Evolutionary conservation across 1,140 invertebrate species (phyloP).

Genomic region (Panagrolaimus sp.): DNA sequence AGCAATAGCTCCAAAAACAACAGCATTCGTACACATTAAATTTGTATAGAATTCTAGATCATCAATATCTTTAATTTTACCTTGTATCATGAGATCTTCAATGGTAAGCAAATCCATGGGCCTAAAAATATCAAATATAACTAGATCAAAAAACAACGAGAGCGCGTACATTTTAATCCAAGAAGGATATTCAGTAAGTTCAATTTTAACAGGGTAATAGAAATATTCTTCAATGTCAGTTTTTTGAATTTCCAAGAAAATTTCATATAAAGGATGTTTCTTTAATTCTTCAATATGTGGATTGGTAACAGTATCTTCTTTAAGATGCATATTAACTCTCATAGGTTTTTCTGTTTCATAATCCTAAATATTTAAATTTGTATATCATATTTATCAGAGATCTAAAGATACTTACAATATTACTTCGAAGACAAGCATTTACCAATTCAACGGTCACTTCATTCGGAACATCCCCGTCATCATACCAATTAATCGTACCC

Average conservation of each 20-base stretch:
- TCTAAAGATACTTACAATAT: too few species aligned
- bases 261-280: not conserved
- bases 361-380: too few species aligned
- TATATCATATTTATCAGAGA: too few species aligned
- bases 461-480: too few species aligned
- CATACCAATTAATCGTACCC: too few species aligned
- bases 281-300: not conserved
- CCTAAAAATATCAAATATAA: not conserved
- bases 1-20: not conserved
- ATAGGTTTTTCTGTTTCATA: too few species aligned
- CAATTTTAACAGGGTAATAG: not conserved
- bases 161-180: not conserved
- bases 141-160: not conserved
- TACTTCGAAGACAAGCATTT: too few species aligned
- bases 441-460: too few species aligned
- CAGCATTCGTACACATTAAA: not conserved
- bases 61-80: not conserved
- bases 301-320: not conserved
- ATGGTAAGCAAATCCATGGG: slow-evolving; percentile 1
- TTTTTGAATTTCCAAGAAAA: not conserved
- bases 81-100: slow-evolving; percentile 4
- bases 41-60: not conserved
- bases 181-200: not conserved
- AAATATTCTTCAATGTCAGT: not conserved
- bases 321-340: not conserved